Evolutionary conservation across 1,140 invertebrate species (phyloP).

Genomic region (Heliothis virescens): DNA sequence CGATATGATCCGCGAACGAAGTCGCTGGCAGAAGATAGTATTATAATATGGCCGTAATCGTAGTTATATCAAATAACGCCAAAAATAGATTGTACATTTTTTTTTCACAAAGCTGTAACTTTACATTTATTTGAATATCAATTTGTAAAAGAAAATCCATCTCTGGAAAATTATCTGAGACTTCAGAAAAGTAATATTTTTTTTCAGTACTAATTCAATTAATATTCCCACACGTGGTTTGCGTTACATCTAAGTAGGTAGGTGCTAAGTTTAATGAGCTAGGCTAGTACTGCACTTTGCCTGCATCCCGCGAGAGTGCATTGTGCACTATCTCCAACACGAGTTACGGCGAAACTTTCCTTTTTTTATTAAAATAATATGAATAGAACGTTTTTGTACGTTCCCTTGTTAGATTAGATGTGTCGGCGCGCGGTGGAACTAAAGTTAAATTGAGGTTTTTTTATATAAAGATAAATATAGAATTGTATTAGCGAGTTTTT

Average conservation of each 20-base stretch:
- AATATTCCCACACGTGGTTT: too few relatives aligned
- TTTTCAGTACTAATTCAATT: too few relatives aligned
- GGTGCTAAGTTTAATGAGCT: constrained; percentile 16
- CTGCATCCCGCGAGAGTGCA: constrained; percentile 7
- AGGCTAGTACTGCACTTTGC: neutral
- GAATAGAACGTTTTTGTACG: constrained; percentile 1
- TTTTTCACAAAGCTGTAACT: too few relatives aligned
- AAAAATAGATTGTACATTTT: too few relatives aligned
- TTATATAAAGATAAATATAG: neutral
- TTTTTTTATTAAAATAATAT: neutral
- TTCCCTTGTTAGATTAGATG: neutral
- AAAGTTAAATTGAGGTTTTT: constrained; percentile 16
- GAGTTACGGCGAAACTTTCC: constrained; percentile 18
- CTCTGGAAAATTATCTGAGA: too few relatives aligned
- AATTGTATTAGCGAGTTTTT: neutral
- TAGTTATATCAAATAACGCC: too few relatives aligned
- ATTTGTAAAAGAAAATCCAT: too few relatives aligned
- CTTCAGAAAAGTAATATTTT: too few relatives aligned
- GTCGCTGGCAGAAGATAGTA: too few relatives aligned
- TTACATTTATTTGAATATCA: too few relatives aligned
- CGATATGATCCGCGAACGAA: too few relatives aligned
- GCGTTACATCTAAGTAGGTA: neutral
- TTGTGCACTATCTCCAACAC: neutral
- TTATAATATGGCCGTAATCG: too few relatives aligned
- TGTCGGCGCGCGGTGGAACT: neutral